Percentiles rank a stretch among this genome's conserved stretches.
phyloP scores from a whole-genome alignment of 1,140 invertebrate species.

The Drosophila bocki region DNA sequence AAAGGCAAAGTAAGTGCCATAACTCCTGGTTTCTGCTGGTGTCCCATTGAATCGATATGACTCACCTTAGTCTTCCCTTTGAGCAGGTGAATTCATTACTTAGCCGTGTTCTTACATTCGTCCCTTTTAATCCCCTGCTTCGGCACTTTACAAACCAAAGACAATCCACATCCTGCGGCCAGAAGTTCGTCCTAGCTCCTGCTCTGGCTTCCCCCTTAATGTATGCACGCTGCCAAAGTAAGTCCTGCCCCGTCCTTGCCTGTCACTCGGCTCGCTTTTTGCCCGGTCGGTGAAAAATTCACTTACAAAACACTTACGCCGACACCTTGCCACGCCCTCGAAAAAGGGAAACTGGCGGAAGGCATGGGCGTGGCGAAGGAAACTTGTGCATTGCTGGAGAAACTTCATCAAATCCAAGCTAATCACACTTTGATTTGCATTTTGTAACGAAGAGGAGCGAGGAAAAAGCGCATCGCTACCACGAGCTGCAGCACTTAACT shows the following conservation, averaged over 20 bases:
- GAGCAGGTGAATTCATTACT: conserved; percentile 43
- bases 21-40: background rate
- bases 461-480: conserved; percentile 67
- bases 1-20: conserved; percentile 4
- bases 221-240: conserved; percentile 60
- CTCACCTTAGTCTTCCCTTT: background rate
- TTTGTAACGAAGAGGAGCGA: conserved; percentile 62
- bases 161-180: conserved; percentile 53
- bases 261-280: conserved; percentile 42
- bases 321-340: conserved; percentile 58
- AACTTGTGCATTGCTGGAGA: conserved; percentile 79
- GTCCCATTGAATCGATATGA: conserved; percentile 2
- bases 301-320: conserved; percentile 77
- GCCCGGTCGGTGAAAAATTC: conserved; percentile 59
- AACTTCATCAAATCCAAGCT: conserved; percentile 80
- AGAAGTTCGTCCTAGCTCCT: conserved; percentile 35
- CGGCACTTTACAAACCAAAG: conserved; percentile 44
- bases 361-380: conserved; percentile 24
- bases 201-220: conserved; percentile 32
- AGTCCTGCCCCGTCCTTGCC: conserved; percentile 41
- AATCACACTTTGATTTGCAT: conserved; percentile 84
- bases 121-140: conserved; percentile 10
- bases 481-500: conserved; percentile 71
- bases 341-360: background rate
- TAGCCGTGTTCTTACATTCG: conserved; percentile 36